Evolutionary conservation across 2,888 invertebrate species (phyloP).

Genomic region (Artemia sinica): DNA sequence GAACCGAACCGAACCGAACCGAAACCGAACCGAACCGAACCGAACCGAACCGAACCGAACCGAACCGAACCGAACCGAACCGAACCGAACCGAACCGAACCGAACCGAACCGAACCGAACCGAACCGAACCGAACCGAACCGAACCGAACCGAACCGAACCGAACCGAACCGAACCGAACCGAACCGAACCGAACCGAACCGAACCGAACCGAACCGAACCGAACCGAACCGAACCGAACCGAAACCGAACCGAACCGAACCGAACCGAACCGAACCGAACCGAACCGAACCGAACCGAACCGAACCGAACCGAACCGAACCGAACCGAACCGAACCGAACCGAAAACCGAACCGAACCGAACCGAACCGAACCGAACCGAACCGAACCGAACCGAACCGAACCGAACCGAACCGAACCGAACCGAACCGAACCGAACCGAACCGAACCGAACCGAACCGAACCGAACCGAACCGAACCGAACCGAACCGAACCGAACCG

Average conservation of each 20-base stretch:
- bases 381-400: conserved; percentile 12
- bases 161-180: conserved; percentile 17
- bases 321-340: conserved; percentile 23
- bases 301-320: conserved; percentile 23
- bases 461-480: conserved; percentile 15
- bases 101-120: conserved; percentile 23
- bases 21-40: too few relatives aligned
- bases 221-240: conserved; percentile 21
- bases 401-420: conserved; percentile 22
- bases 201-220: conserved; percentile 20
- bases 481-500: conserved; percentile 21
- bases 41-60: conserved; percentile 21
- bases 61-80: conserved; percentile 22
- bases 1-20: too few relatives aligned
- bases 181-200: too few relatives aligned
- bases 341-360: conserved; percentile 20
- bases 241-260: too few relatives aligned
- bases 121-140: conserved; percentile 22
- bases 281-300: conserved; percentile 21
- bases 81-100: conserved; percentile 22
- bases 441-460: conserved; percentile 22
- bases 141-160: conserved; percentile 22
- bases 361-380: conserved; percentile 20
- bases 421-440: conserved; percentile 23
- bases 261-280: conserved; percentile 21